Percentiles rank a stretch among this genome's conserved stretches.
These are phyloP conservation scores for Anagrus nilaparvatae DNA, from an alignment of 1,140 invertebrate genomes.

Conservation along the genomic window DNA sequence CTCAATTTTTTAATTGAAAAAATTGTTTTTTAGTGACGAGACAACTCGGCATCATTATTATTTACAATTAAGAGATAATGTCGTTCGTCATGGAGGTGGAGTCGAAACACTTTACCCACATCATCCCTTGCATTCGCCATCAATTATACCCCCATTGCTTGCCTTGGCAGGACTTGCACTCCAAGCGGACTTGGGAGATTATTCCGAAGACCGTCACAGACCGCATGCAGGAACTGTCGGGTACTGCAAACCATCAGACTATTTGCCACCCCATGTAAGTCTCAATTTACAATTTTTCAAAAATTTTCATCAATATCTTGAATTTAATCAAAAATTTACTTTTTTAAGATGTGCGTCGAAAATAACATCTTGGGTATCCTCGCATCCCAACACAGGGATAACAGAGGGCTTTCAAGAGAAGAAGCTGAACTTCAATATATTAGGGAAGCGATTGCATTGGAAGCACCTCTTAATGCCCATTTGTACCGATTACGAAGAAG, in stretches of 20 bases:
- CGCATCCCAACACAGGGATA: conserved; percentile 58
- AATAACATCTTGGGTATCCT: conserved; percentile 50
- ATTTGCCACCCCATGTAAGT: conserved; percentile 51
- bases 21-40: conserved; percentile 57
- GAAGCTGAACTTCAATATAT: conserved; percentile 82
- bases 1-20: background rate
- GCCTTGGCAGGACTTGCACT: conserved; percentile 76
- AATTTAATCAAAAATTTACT: too few relatives aligned
- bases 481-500: conserved; percentile 76
- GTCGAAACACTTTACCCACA: conserved; percentile 41
- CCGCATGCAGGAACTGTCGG: conserved; percentile 52
- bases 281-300: too few relatives aligned
- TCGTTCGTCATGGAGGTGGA: conserved; percentile 55
- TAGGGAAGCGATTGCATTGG: conserved; percentile 72
- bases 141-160: conserved; percentile 47
- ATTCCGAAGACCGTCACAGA: conserved; percentile 43
- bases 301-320: too few relatives aligned
- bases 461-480: conserved; percentile 86
- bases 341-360: conserved; percentile 44
- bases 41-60: conserved; percentile 87
- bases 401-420: conserved; percentile 58
- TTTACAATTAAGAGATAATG: conserved; percentile 84
- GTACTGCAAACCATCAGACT: conserved; percentile 76
- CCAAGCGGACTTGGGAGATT: conserved; percentile 85
- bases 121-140: conserved; percentile 54